Percentiles rank a stretch among this genome's conserved stretches.
phyloP scores from a whole-genome alignment of 2,797 vertebrate genomes.

The Paramormyrops hopkinsi region DNA sequence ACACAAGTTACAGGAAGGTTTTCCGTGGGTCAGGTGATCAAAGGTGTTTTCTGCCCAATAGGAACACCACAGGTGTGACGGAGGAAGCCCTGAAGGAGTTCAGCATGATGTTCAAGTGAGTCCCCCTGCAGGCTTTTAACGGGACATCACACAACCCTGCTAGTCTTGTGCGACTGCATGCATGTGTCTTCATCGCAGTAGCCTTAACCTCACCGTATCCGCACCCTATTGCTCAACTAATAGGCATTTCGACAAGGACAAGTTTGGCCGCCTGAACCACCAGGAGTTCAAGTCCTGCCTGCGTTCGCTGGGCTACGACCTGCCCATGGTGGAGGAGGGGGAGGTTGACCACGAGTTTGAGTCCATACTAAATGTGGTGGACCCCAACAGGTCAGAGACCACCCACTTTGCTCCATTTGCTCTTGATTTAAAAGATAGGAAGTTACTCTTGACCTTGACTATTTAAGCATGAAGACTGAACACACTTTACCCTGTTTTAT shows the following conservation, averaged over 20 bases:
- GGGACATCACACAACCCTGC: too few species aligned
- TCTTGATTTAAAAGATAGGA: background rate
- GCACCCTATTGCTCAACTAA: background rate
- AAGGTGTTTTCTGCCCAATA: conserved; percentile 40
- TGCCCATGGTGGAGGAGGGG: conserved; percentile 98
- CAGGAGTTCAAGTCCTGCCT: conserved; percentile 98
- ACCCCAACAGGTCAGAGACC: conserved; percentile 83
- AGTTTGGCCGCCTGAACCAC: conserved; percentile 94
- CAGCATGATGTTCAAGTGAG: conserved; percentile 99
- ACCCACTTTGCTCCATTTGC: background rate
- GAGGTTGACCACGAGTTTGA: conserved; percentile 95
- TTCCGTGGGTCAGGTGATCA: background rate
- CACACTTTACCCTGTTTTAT: background rate
- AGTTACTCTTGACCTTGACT: background rate
- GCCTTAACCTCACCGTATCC: background rate
- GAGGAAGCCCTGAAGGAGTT: conserved; percentile 98
- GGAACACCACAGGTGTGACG: conserved; percentile 95
- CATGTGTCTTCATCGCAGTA: background rate
- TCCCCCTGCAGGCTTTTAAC: background rate
- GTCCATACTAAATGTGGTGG: conserved; percentile 90
- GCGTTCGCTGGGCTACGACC: conserved; percentile 90
- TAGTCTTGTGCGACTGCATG: too few species aligned
- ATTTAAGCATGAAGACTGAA: background rate
- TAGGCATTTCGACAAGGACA: conserved; percentile 98
- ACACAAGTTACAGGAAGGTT: background rate